Evolutionary conservation across 2,113 vertebrate species (phyloP).

Genomic region (Toxostoma redivivum): DNA sequence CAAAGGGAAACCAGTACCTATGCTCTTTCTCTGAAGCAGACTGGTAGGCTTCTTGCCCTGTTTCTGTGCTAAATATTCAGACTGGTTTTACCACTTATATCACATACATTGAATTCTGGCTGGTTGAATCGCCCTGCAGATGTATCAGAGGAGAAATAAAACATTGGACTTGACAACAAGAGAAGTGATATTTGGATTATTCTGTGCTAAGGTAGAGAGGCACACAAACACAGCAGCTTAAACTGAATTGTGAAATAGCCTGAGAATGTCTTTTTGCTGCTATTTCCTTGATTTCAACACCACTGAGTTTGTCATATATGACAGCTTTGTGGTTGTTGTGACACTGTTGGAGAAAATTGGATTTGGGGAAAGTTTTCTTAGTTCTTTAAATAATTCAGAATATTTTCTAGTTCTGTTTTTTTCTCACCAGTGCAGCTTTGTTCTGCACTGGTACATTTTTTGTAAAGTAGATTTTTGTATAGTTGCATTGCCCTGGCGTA

Average conservation of each 20-base stretch:
- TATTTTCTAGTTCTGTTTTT: neutral
- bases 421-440: neutral
- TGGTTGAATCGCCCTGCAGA: neutral
- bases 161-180: neutral
- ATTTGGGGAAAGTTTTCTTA: slow-evolving; percentile 53
- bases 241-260: slow-evolving; percentile 51
- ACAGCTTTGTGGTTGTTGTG: slow-evolving; percentile 47
- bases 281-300: slow-evolving; percentile 47
- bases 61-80: neutral
- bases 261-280: slow-evolving; percentile 19
- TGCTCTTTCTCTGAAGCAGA: neutral
- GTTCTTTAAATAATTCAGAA: slow-evolving; percentile 39
- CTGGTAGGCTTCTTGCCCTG: neutral
- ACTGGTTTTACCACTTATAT: neutral
- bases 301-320: slow-evolving; percentile 17
- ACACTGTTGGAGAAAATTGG: slow-evolving; percentile 52
- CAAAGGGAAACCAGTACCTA: neutral
- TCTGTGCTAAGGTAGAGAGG: slow-evolving; percentile 10
- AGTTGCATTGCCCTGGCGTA: neutral
- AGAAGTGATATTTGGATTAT: neutral
- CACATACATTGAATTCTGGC: neutral
- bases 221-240: slow-evolving; percentile 18
- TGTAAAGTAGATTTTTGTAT: neutral
- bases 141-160: neutral
- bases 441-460: neutral